Base-by-base conservation (phyloP, 2,113 vertebrate genomes). In the Neolamprologus longior region DNA sequence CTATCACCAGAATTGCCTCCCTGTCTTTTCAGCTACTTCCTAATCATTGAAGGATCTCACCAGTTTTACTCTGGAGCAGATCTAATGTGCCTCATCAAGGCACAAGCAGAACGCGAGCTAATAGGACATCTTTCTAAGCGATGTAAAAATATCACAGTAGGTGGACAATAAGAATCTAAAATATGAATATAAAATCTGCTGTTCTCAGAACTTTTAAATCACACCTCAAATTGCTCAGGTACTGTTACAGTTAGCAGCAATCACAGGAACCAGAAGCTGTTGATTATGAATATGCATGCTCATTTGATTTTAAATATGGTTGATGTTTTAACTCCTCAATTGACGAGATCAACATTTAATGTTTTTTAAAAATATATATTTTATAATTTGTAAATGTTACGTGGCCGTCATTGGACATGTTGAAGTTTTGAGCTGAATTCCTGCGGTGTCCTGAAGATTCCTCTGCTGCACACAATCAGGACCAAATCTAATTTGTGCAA, bases 401-500 rank as follows among this genome's bases (percentile, higher is more conserved):
- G 3, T 31, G 15, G 71, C 71, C 1, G 24, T 78, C 26, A 78
- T 3, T 31, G 71, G 26, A 78, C 71, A 50, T 13, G 73, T 19
- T 5, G 4, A 50, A 28, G 71, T 76, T 50, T 78, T 50, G 71
- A 24, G 19, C 28, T 21, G 63, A 5, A 68, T 50, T 83, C 33
- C 81, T 71, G 33, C 5, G 11, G 61, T n/a, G 61, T 54, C 47
- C 61, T 26, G 61, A 83, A 89, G 85, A 78, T 3, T 82, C 80
- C 84, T 84, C 73, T 66, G 81, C 88, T 85, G 80, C 85, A 85
- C 78, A 58, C 71, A 54, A 80, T 81, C 58, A 90, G 14, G 21
- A 86, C 82, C 78, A 87, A 87, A 89, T 82, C 84, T 79, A 79
- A 88, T 88, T 92, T 83, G 57, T 54, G 88, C 63, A 81, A 86